Base-by-base conservation (phyloP, 2,888 invertebrate species). In the Mayetiola destructor region DNA sequence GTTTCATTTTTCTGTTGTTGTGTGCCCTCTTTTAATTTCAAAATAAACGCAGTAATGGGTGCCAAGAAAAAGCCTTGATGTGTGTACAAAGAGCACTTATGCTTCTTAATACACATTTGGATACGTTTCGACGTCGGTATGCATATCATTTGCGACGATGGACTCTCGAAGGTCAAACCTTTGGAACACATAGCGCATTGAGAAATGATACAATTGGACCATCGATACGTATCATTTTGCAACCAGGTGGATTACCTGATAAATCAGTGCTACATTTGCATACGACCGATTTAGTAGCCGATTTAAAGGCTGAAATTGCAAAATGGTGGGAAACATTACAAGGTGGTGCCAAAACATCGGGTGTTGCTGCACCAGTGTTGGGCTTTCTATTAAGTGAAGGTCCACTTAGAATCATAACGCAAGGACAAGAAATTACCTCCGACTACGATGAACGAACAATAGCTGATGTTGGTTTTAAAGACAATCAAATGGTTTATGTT, bases 371-470 rank as follows among this genome's bases (percentile, higher is more conserved):
- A 10, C 81, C 80, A 1, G 82, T 80, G 32, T 72, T 81, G 57
- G 84, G 80, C 16, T 74, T 87, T 3, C 71, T 88, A 29, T 73
- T 88, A 0, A 84, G 84, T 2, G 89, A 90, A 64, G 90, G 89
- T 0, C 89, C 90, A 0, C 80, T 94, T 56, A 77, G 94, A 48
- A 91, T 94, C 78, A 93, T 94, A 61, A 93, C 92, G 0, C 87
- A 88, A 67, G 94, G 94, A 0, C 93, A 94, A 69, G 95, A 95
- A 68, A 74, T 95, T 8, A 89, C 89, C 0, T 85, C 88, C 3
- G 94, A 95, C 65, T 88, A 88, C 64, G 94, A 95, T 68, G 94
- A 94, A 67, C 85, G 93, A 63, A 88, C 88, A 2, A 73, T 94
- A 2, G 84, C 83, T 37, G 94, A 94, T 69, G 86, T 92, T 77